Evolutionary conservation across 2,888 invertebrate species (phyloP).

Genomic region (Dendrolimus pini): DNA sequence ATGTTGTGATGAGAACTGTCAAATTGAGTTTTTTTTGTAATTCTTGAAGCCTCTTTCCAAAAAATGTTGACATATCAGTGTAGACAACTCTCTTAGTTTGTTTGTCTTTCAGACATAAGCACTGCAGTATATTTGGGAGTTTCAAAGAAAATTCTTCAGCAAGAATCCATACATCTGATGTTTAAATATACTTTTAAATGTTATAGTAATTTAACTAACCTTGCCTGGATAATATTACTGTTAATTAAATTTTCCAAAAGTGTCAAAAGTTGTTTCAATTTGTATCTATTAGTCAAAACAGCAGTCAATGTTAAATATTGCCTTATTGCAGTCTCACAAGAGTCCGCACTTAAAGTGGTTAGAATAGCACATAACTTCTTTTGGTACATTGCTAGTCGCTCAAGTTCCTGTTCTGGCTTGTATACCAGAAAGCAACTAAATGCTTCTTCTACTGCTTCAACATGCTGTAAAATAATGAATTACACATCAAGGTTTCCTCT

Average conservation of each 20-base stretch:
- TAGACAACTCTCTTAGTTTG: too few species aligned
- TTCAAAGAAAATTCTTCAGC: too few species aligned
- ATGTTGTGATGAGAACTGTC: too few species aligned
- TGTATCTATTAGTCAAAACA: conserved; percentile 83
- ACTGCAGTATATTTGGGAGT: too few species aligned
- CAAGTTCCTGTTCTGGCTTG: conserved; percentile 81
- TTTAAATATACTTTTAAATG: background rate
- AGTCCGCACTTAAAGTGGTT: conserved; percentile 80
- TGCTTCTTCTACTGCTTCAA: conserved; percentile 91
- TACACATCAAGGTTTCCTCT: background rate
- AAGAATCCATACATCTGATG: too few species aligned
- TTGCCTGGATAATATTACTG: conserved; percentile 83
- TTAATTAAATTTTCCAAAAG: conserved; percentile 86
- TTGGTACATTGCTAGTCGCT: conserved; percentile 81
- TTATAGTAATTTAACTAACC: conserved; percentile 56
- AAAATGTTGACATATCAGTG: too few species aligned
- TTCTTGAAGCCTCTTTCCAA: too few species aligned
- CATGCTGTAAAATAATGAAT: conserved; percentile 73
- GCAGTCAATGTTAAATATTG: conserved; percentile 86
- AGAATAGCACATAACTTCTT: conserved; percentile 82
- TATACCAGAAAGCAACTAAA: conserved; percentile 93
- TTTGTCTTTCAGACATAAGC: too few species aligned
- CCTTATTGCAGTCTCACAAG: conserved; percentile 84
- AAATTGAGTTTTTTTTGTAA: too few species aligned
- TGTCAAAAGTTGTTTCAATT: conserved; percentile 84